Base-by-base conservation (phyloP, 1,140 invertebrate species). In the Latrodectus geometricus region DNA sequence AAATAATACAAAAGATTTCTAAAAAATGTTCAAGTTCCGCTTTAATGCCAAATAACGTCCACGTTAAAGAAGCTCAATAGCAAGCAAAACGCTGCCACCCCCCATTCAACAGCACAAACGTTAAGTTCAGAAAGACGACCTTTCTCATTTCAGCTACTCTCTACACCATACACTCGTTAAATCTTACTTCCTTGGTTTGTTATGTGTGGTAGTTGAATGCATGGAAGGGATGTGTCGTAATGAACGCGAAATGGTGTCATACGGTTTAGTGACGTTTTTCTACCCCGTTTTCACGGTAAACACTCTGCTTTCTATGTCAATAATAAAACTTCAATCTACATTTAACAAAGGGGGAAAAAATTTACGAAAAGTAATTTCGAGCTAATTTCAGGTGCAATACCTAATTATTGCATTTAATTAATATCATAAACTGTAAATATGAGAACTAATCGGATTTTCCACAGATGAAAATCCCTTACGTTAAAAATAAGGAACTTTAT, bases 111-210 rank as follows among this genome's bases (percentile, higher is more conserved):
- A 61, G 15, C 11, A n/a, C 70, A 35, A 35, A 35, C 35, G 35
- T 35, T 3, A 35, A 35, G 5, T 35, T 35, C 73, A 75, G 9
- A 52, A 52, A 8, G 61, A 50, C 73, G 72, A 83, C 81, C 81
- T 83, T 83, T 83, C 52, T 56, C 23, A 12, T 50, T 9, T 12
- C 35, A 73, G 21, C 50, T 14, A 7, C 69, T 17, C 35, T 35
- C 35, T 35, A 35, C 35, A 35, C 35, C 5, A 35, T 35, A 15
- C 21, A 83, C 72, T 48, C 72, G 66, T 69, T 17, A 48, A 35
- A 69, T 50, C n/a, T 56, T 56, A 83, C 61, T 83, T 83, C 81
- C 61, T 82, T 49, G n/a, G 52, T 73, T 52, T 65, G 81, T 83
- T 83, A 75, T 54, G 81, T 73, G 61, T 80, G 21, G 48, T 70